Base-by-base conservation (phyloP, 2,113 vertebrate genomes). In the Neodon shergylaensis region DNA sequence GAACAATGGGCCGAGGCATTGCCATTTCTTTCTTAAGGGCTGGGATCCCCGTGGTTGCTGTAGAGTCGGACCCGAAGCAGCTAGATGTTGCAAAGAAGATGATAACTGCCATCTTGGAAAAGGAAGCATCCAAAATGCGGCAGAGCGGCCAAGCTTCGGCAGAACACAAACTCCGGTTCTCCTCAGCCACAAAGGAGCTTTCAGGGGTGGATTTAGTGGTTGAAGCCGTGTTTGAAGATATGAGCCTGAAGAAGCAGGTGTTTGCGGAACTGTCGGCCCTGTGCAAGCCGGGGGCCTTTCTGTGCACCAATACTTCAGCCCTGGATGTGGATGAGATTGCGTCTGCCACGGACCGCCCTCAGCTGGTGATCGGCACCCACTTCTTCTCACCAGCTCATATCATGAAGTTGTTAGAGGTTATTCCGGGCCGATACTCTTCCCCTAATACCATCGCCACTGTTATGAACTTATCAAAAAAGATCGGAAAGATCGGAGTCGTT, bases 1-100 rank as follows among this genome's bases (percentile, higher is more conserved):
- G 99, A 95, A 99, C 99, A 65, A 99, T 99, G 99, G 99, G 99
- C 33, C 98, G 96, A 97, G 99, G 99, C 81, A 99, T 99, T 44
- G 97, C 98, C 10, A 98, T 99, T 88, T 98, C 98, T 90, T 98
- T 99, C 95, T 98, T 98, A 68, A 99, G 98, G 93, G 98, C 99
- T 1, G 98, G 98, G 73, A 98, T 99, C 54, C 98, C 99, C 0
- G 99, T 99, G 88, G 98, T 99, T 86, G 99, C 99, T 2, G 97
- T 99, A 33, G 99, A 99, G 97, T 99, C 98, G 90, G 97, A 99
- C 36, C 95, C 98, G 96, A 98, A 99, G 85, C 98, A 98, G 92
- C 93, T 99, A 77, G 98, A 98, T 54, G 90, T 0, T 5, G 99
- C 99, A 44, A 98, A 97, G 97, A 98, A 97, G 96, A 97, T 98